phyloP scores from a whole-genome alignment of 2,797 vertebrate genomes.

The Crenuchus spilurus region DNA sequence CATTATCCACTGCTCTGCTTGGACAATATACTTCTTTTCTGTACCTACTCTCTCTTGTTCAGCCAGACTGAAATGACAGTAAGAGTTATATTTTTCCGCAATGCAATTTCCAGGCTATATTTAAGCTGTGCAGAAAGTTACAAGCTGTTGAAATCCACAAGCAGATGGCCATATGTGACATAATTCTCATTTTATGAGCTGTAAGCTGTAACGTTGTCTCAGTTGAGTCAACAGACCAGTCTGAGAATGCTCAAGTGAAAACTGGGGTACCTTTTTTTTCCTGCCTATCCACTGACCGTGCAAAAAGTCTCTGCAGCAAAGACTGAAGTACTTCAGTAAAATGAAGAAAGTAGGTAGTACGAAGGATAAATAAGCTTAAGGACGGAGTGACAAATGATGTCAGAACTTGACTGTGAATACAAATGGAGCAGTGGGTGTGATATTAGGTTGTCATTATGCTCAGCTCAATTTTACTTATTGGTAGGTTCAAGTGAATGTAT shows the following conservation, averaged over 20 bases:
- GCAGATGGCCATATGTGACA: constrained; percentile 28
- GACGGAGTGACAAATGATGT: too few species aligned
- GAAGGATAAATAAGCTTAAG: too few species aligned
- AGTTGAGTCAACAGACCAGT: not conserved
- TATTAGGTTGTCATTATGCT: too few species aligned
- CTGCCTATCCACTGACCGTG: not conserved
- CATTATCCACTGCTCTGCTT: not conserved
- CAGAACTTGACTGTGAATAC: too few species aligned
- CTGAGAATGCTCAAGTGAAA: not conserved
- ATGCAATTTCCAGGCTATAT: constrained; percentile 7
- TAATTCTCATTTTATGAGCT: constrained; percentile 20
- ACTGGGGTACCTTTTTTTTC: not conserved
- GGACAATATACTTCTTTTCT: not conserved
- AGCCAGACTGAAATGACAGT: not conserved
- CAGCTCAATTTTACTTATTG: too few species aligned
- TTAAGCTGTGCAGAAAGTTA: constrained; percentile 10
- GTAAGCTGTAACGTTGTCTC: constrained; percentile 33
- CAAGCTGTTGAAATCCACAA: constrained; percentile 17
- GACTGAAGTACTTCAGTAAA: not conserved
- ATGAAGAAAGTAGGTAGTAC: not conserved
- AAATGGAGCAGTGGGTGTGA: too few species aligned
- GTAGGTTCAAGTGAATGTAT: too few species aligned
- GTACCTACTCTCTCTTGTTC: not conserved
- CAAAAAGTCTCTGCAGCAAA: constrained; percentile 7
- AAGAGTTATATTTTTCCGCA: not conserved